These are phyloP conservation scores for Cephonodes hylas DNA, from an alignment of 2,888 invertebrate genomes.

Conservation along the genomic window DNA sequence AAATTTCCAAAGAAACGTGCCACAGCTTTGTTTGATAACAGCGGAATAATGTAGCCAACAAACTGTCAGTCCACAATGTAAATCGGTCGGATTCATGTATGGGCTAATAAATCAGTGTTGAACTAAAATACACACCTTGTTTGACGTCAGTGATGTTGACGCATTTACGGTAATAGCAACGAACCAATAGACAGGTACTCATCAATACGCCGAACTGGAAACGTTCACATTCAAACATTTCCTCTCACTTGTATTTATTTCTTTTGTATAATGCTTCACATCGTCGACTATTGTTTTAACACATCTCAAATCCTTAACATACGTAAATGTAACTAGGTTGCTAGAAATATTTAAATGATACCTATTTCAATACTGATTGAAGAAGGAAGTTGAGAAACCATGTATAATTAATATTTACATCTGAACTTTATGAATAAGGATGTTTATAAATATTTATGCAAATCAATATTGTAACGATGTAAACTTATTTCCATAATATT, in stretches of 20 bases:
- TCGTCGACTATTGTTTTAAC: neutral
- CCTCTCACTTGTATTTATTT: neutral
- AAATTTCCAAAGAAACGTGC: neutral
- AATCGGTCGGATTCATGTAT: slow-evolving; percentile 24
- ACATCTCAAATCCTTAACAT: too few relatives aligned
- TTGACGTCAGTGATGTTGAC: slow-evolving; percentile 45
- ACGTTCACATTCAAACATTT: neutral
- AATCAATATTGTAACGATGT: neutral
- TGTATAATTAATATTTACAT: neutral
- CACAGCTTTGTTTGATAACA: slow-evolving; percentile 4
- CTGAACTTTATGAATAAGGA: neutral
- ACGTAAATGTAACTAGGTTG: too few relatives aligned
- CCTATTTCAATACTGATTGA: neutral
- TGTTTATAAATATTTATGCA: neutral
- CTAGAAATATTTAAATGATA: neutral
- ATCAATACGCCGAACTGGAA: neutral
- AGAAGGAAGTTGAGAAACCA: neutral
- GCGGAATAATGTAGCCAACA: slow-evolving; percentile 19
- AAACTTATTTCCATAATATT: neutral
- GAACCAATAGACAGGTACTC: slow-evolving; percentile 19
- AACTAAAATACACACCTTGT: slow-evolving; percentile 37
- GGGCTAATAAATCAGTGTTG: slow-evolving; percentile 32
- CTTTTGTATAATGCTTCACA: neutral
- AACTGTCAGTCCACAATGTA: slow-evolving; percentile 25
- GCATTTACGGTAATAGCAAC: slow-evolving; percentile 32